phyloP scores from a whole-genome alignment of 2,888 invertebrate species.

The Plebejus anna region DNA sequence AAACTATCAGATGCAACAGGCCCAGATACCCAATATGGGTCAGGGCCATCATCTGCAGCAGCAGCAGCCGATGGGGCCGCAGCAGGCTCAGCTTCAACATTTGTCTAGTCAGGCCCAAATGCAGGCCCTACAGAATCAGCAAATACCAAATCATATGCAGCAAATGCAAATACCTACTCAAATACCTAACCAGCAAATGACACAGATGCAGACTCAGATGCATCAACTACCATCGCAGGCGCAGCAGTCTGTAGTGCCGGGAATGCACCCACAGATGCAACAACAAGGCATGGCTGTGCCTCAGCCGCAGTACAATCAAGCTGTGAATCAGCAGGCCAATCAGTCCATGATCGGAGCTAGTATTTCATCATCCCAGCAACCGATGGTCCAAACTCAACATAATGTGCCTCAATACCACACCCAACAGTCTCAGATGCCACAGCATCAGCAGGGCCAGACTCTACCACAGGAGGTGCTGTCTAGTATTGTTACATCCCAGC shows the following conservation, averaged over 20 bases:
- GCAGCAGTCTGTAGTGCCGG: slow-evolving; percentile 71
- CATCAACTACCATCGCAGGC: slow-evolving; percentile 74
- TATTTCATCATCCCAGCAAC: slow-evolving; percentile 71
- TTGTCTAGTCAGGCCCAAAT: slow-evolving; percentile 75
- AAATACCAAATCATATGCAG: slow-evolving; percentile 78
- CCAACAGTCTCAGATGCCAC: slow-evolving; percentile 72
- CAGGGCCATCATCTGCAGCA: slow-evolving; percentile 70
- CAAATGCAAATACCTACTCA: slow-evolving; percentile 75
- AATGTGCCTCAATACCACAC: slow-evolving; percentile 74
- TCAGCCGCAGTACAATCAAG: slow-evolving; percentile 77
- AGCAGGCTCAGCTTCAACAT: slow-evolving; percentile 75
- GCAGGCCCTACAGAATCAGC: slow-evolving; percentile 76
- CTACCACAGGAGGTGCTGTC: slow-evolving; percentile 73
- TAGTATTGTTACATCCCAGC: slow-evolving; percentile 73
- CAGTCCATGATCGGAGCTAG: slow-evolving; percentile 70
- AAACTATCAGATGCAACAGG: slow-evolving; percentile 73
- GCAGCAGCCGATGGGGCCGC: slow-evolving; percentile 67
- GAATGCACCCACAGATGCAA: slow-evolving; percentile 76
- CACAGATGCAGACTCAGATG: slow-evolving; percentile 76
- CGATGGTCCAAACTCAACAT: slow-evolving; percentile 74
- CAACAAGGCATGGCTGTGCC: slow-evolving; percentile 71
- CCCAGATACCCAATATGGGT: slow-evolving; percentile 72
- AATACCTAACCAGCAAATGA: slow-evolving; percentile 70
- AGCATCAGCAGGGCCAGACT: slow-evolving; percentile 74
- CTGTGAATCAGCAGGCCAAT: slow-evolving; percentile 70